Conservation (phyloP, 1,140 invertebrate genomes). For the Argopecten irradians region DNA sequence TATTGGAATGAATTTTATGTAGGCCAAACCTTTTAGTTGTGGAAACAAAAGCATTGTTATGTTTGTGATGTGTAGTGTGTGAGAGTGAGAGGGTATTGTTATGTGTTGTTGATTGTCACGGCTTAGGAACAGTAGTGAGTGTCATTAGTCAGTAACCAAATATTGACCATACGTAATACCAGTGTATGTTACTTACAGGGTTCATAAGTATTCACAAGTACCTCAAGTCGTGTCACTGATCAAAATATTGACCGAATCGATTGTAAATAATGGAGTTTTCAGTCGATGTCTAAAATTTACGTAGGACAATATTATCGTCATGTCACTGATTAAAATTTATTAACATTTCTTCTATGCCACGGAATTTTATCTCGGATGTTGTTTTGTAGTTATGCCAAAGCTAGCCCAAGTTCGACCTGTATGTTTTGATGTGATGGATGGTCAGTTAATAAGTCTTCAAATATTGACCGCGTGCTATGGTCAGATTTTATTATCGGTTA, state of each 20-base stretch:
- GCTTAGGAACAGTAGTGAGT: background rate
- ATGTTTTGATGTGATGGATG: background rate
- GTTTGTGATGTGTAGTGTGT: background rate
- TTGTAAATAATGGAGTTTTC: background rate
- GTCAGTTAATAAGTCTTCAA: background rate
- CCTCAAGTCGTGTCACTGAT: conserved; percentile 14
- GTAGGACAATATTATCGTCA: background rate
- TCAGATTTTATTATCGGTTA: background rate
- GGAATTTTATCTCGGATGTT: background rate
- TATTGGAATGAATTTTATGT: background rate
- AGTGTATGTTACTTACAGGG: background rate
- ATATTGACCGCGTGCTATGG: background rate
- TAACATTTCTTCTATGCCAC: background rate
- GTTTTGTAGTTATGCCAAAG: background rate
- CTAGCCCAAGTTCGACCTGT: background rate
- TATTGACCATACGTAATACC: background rate
- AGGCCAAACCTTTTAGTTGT: background rate
- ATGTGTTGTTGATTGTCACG: background rate
- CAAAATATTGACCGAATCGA: background rate
- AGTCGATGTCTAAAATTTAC: background rate
- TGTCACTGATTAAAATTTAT: background rate
- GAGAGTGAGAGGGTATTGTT: background rate
- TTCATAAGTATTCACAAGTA: background rate
- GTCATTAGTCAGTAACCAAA: background rate
- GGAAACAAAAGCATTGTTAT: background rate